These are phyloP conservation scores for Siniperca obscura DNA, from an alignment of 2,797 vertebrate species.

Conservation along the genomic window DNA sequence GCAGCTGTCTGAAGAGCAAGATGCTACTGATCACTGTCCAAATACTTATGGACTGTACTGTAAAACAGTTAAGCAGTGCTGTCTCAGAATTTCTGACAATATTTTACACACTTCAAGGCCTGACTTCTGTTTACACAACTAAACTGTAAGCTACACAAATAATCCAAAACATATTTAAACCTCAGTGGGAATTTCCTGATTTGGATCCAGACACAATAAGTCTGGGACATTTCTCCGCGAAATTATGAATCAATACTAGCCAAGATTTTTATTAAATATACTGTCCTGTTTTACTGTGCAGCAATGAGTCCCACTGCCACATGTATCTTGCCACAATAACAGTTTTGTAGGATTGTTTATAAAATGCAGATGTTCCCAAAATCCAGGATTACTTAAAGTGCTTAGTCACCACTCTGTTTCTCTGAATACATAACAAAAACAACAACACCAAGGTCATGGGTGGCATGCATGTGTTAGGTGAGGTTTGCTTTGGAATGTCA, in stretches of 20 bases:
- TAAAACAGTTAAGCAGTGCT: neutral
- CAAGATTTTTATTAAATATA: slow-evolving; percentile 4
- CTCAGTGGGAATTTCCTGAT: slow-evolving; percentile 5
- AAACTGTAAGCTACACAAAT: neutral
- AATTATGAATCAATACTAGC: slow-evolving; percentile 10
- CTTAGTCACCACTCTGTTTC: slow-evolving; percentile 9
- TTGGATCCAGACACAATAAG: slow-evolving; percentile 32
- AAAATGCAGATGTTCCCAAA: slow-evolving; percentile 31
- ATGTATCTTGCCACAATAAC: slow-evolving; percentile 6
- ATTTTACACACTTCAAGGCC: neutral
- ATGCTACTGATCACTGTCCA: neutral
- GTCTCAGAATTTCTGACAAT: neutral
- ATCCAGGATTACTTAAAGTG: slow-evolving; percentile 19
- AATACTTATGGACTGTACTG: neutral
- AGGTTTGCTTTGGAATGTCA: neutral
- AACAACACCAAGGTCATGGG: slow-evolving; percentile 32
- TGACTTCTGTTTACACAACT: neutral
- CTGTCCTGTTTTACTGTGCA: neutral
- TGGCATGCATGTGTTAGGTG: neutral
- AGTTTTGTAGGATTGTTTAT: slow-evolving; percentile 20
- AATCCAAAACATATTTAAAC: slow-evolving; percentile 26
- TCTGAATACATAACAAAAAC: slow-evolving; percentile 19
- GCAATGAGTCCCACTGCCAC: neutral
- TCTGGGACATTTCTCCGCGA: slow-evolving; percentile 6
- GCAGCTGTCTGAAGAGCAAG: neutral